Conservation (phyloP, 2,113 vertebrate genomes). For the Tapirus terrestris region DNA sequence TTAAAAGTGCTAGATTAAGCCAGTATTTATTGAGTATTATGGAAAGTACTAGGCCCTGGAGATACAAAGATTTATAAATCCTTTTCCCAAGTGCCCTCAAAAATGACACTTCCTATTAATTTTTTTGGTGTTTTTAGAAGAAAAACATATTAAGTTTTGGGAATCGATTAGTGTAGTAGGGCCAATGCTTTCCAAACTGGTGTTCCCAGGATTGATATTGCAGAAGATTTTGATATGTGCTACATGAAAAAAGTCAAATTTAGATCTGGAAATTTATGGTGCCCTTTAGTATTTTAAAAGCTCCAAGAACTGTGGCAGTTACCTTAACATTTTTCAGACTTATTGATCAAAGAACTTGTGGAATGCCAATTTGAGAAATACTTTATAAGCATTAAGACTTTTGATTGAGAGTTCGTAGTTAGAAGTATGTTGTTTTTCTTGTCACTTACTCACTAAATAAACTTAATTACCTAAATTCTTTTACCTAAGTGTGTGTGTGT, state of each 20-base stretch:
- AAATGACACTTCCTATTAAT: not conserved
- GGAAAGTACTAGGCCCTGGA: not conserved
- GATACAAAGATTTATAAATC: slow-evolving; percentile 2
- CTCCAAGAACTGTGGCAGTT: not conserved
- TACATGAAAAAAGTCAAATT: slow-evolving; percentile 1
- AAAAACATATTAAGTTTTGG: not conserved
- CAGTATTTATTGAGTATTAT: not conserved
- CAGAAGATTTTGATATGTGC: not conserved
- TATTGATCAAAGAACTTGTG: not conserved
- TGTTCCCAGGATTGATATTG: not conserved
- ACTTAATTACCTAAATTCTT: slow-evolving; percentile 23
- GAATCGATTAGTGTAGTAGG: not conserved
- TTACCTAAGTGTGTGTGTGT: not conserved
- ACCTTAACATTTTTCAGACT: not conserved
- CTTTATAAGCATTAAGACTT: not conserved
- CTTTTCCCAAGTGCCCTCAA: not conserved
- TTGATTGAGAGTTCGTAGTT: not conserved
- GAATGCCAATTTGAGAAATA: not conserved
- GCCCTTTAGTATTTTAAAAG: not conserved
- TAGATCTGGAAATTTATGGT: not conserved
- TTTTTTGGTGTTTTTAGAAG: slow-evolving; percentile 15
- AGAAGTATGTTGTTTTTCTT: slow-evolving; percentile 22
- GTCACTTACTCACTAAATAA: not conserved
- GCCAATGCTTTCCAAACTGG: not conserved
- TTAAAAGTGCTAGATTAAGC: slow-evolving; percentile 23